Conservation (phyloP, 2,888 invertebrate genomes). For the Cantharis rustica region DNA sequence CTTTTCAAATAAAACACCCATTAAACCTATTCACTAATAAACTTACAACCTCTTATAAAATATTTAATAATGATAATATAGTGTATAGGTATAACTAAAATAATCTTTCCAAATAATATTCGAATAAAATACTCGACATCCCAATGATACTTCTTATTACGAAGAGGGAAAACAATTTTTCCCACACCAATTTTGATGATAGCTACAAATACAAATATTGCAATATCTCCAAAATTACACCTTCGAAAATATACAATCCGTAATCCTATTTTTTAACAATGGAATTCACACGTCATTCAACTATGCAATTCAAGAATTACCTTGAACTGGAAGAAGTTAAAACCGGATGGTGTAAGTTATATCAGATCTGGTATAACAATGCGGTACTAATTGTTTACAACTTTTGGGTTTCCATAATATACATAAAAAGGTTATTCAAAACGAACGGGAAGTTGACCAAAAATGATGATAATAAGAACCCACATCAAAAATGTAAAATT, state of each 20-base stretch:
- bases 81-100: not conserved
- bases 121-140: no score
- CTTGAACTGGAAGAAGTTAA: constrained; percentile 16
- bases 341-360: constrained; percentile 17
- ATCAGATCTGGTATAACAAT: constrained; percentile 13
- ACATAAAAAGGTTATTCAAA: not conserved
- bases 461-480: not conserved
- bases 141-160: no score
- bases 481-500: not conserved
- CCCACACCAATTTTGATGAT: not conserved
- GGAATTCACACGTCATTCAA: constrained; percentile 18
- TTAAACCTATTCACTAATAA: not conserved
- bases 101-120: not conserved
- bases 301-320: constrained; percentile 15
- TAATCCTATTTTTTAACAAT: constrained; percentile 6
- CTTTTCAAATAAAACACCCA: not conserved
- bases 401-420: not conserved
- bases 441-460: not conserved
- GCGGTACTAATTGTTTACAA: constrained; percentile 16
- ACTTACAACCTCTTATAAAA: not conserved
- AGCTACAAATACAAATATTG: not conserved
- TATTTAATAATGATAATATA: not conserved
- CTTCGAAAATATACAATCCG: not conserved
- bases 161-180: no score
- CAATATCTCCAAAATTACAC: not conserved